phyloP scores from a whole-genome alignment of 2,888 invertebrate species.

The Chymomyza fuscimana region DNA sequence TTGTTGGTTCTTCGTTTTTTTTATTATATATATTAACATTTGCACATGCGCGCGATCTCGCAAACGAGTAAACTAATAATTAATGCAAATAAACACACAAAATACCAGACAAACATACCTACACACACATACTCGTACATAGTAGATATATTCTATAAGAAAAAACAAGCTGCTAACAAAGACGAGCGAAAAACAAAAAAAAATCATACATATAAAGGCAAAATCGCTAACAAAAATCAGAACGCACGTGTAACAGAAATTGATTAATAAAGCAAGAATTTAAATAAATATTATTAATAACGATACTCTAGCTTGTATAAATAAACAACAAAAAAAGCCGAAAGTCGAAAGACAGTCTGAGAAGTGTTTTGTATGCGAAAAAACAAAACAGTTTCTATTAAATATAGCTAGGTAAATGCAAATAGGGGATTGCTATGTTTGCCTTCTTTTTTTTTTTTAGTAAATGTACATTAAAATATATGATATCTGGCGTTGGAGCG shows the following conservation, averaged over 20 bases:
- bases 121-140: slow-evolving; percentile 50
- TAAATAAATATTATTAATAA: slow-evolving; percentile 61
- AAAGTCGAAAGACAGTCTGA: not conserved
- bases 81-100: slow-evolving; percentile 63
- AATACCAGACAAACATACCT: slow-evolving; percentile 45
- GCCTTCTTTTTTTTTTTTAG: not conserved
- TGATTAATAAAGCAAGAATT: slow-evolving; percentile 62
- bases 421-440: not conserved
- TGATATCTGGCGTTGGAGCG: no score
- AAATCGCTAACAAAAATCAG: slow-evolving; percentile 48
- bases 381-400: not conserved
- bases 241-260: slow-evolving; percentile 68
- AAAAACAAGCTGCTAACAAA: slow-evolving; percentile 32
- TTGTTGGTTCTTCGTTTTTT: slow-evolving; percentile 24
- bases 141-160: slow-evolving; percentile 26
- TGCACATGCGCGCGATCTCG: slow-evolving; percentile 73
- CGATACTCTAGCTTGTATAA: slow-evolving; percentile 38
- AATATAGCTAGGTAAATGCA: not conserved
- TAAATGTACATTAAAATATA: not conserved
- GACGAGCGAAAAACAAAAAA: slow-evolving; percentile 35
- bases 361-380: not conserved
- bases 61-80: slow-evolving; percentile 73
- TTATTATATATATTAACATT: slow-evolving; percentile 58
- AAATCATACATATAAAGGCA: slow-evolving; percentile 23
- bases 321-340: slow-evolving; percentile 28